phyloP scores from a whole-genome alignment of 2,797 vertebrate species.

The Merluccius polli region DNA sequence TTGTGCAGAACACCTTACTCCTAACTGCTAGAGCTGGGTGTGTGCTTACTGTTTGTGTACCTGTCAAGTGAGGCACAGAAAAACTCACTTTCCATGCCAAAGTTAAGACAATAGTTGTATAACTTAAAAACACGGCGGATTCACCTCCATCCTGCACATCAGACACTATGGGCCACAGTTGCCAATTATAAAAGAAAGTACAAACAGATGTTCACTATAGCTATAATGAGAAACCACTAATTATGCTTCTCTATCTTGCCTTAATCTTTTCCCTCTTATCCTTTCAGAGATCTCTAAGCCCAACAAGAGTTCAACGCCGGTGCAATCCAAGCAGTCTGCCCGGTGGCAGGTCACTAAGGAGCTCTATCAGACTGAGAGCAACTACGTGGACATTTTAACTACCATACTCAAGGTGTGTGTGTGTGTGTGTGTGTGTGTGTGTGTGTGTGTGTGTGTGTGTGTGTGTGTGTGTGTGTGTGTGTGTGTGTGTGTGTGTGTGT shows the following conservation, averaged over 20 bases:
- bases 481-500: too few relatives aligned
- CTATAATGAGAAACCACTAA: background rate
- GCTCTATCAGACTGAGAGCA: conserved; percentile 97
- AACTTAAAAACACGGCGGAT: too few relatives aligned
- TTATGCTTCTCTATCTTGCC: background rate
- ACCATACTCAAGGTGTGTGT: conserved; percentile 86
- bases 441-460: too few relatives aligned
- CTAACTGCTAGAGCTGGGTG: too few relatives aligned
- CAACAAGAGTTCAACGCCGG: conserved; percentile 83
- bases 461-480: too few relatives aligned
- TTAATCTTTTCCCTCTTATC: conserved; percentile 24
- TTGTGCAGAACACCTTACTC: too few relatives aligned
- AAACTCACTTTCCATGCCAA: too few relatives aligned
- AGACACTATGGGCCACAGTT: too few relatives aligned
- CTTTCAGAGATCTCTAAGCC: conserved; percentile 72
- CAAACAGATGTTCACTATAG: background rate
- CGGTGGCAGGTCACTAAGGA: conserved; percentile 99
- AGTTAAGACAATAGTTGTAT: background rate
- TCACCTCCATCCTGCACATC: background rate
- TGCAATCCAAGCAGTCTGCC: conserved; percentile 87
- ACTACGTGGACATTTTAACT: conserved; percentile 94
- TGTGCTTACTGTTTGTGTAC: too few relatives aligned
- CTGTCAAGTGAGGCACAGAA: too few relatives aligned
- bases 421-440: conserved; percentile 3
- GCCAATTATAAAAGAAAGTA: background rate